Conservation (phyloP, 1,140 invertebrate genomes). For the Palaemon carinicauda region DNA sequence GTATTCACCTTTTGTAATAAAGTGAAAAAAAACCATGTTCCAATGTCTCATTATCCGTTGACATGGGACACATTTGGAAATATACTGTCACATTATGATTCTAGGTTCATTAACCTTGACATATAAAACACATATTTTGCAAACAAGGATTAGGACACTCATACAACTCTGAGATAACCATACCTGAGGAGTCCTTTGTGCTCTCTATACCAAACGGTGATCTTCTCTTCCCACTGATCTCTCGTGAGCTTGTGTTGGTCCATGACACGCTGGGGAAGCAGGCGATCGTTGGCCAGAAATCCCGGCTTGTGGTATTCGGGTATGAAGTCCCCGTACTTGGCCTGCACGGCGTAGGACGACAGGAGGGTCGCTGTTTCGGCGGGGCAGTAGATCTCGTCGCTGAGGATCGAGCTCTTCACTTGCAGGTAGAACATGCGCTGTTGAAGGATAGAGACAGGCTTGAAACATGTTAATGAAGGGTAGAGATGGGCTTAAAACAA, state of each 20-base stretch:
- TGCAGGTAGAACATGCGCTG: constrained; percentile 97
- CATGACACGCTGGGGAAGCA: constrained; percentile 94
- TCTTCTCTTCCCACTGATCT: constrained; percentile 98
- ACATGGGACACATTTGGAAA: no score
- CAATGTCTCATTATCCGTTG: no score
- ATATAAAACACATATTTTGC: no score
- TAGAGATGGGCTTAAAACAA: background rate
- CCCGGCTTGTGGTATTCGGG: constrained; percentile 79
- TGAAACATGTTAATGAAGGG: no score
- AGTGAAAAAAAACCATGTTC: no score
- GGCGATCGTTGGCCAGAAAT: constrained; percentile 80
- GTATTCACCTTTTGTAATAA: no score
- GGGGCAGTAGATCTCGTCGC: constrained; percentile 98
- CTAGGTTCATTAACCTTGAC: no score
- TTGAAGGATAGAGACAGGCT: background rate
- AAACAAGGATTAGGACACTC: no score
- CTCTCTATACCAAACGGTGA: constrained; percentile 85
- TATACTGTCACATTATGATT: no score
- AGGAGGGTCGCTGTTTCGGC: constrained; percentile 97
- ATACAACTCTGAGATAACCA: background rate
- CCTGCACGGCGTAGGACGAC: constrained; percentile 97
- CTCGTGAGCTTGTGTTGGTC: constrained; percentile 98
- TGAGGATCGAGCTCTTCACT: constrained; percentile 97
- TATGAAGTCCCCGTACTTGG: constrained; percentile 61
- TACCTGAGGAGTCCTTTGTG: constrained; percentile 81